Evolutionary conservation across 2,797 vertebrate species (phyloP), one percentile per base, ranked within the genome.

Genomic region (Hafferia zeledoni): DNA sequence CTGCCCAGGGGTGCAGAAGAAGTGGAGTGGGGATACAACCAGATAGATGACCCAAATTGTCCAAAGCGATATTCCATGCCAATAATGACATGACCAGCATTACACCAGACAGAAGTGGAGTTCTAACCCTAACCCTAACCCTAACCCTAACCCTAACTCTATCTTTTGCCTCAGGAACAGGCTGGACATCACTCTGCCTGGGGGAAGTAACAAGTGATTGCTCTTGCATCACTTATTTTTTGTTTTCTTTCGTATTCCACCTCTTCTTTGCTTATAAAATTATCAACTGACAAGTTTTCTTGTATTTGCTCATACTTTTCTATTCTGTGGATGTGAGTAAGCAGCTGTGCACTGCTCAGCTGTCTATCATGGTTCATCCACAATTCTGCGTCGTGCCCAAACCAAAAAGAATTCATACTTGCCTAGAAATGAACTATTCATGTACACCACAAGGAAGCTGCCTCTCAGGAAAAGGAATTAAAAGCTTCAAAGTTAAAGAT

Each of bases 81-180:
- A 9, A 4, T 18, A 60, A 27, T 2, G 3, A 2, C 24, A 24
- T 5, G 18, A 6, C 37, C 60, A 72, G 64, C 50, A 70, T 2
- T 31, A 25, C 23, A 49, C 24, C 0, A 2, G 41, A 71, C 23
- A 68, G 25, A 25, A 75, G 46, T 0, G 1, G 35, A 23, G 10
- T 35, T 43, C 41, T 43, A 43, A 43, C 41, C 41, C 41, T 43
- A 43, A 43, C 41, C 41, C 41, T 41, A 41, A 41, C 41, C 41
- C 41, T 39, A 39, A 39, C 37, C 37, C 37, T n/a, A n/a, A n/a
- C n/a, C n/a, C n/a, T n/a, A n/a, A n/a, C n/a, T n/a, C n/a, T 41
- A 17, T 50, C 35, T 69, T 47, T 28, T 74, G 30, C 39, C 52
- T 63, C 50, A 70, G 74, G 46, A 60, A 22, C 17, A 41, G 56